Evolutionary conservation across 23 tunicate species (phyloP).

Genomic region (Ascidia mentula): DNA sequence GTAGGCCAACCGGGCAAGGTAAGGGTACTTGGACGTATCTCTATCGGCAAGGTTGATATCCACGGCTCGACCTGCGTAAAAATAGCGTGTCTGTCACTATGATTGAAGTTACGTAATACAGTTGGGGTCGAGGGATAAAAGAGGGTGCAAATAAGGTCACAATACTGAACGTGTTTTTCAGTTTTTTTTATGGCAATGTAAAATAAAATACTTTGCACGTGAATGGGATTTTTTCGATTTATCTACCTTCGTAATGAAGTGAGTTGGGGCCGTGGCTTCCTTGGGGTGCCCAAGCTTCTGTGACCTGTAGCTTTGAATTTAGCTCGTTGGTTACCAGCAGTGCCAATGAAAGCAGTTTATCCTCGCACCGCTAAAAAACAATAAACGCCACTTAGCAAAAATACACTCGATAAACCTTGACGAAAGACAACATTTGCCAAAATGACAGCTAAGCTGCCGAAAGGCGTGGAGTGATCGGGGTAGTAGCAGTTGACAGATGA

Average conservation of each 20-base stretch:
- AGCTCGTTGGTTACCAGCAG: conserved; percentile 32
- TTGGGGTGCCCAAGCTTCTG: conserved; percentile 57
- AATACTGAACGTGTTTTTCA: neutral
- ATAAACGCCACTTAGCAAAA: no score
- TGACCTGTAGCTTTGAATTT: conserved; percentile 37
- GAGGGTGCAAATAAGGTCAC: no score
- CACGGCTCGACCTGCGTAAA: conserved; percentile 73
- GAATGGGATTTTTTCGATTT: neutral
- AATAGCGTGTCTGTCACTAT: neutral
- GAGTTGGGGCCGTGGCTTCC: conserved; percentile 24
- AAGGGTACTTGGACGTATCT: conserved; percentile 43
- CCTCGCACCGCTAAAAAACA: conserved; percentile 72
- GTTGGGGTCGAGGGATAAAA: no score
- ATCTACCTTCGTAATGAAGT: conserved; percentile 70
- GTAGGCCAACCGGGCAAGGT: conserved; percentile 67
- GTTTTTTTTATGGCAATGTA: neutral
- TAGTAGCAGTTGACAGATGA: conserved; percentile 13
- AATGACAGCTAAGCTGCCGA: no score
- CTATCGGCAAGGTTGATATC: conserved; percentile 51
- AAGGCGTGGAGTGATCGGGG: neutral
- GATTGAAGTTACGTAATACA: neutral
- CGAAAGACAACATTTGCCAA: no score
- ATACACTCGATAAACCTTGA: no score
- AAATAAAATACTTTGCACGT: neutral
- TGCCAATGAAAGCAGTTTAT: conserved; percentile 46